These are phyloP conservation scores for Amazona vittata DNA, from an alignment of 2,113 vertebrate genomes.

Conservation along the genomic window DNA sequence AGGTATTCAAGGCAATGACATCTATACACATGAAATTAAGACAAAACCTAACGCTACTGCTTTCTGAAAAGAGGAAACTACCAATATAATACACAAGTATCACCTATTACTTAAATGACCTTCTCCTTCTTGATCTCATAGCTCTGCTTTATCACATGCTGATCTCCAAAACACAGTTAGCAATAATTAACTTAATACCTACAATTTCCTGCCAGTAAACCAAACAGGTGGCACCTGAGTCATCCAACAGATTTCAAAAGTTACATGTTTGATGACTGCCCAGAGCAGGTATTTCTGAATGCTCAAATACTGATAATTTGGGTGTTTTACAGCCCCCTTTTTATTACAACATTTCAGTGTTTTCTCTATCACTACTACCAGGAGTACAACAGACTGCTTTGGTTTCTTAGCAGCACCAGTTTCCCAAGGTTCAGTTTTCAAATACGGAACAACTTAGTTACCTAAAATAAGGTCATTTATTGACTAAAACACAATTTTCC, in stretches of 20 bases:
- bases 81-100: accelerated
- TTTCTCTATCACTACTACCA: background rate
- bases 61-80: background rate
- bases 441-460: background rate
- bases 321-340: background rate
- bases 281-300: background rate
- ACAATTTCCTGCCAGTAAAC: background rate
- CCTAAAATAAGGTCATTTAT: background rate
- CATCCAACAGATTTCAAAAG: background rate
- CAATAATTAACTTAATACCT: background rate
- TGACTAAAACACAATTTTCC: background rate
- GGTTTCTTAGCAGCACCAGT: background rate
- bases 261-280: background rate
- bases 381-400: accelerated
- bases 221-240: background rate
- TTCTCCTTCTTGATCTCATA: background rate
- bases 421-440: background rate
- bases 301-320: background rate
- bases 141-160: background rate
- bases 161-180: background rate
- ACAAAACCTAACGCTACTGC: background rate
- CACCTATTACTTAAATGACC: background rate
- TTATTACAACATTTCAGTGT: background rate
- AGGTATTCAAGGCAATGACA: background rate
- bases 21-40: accelerated